Base-by-base conservation (phyloP, 2,113 vertebrate genomes). In the Channa maculata region DNA sequence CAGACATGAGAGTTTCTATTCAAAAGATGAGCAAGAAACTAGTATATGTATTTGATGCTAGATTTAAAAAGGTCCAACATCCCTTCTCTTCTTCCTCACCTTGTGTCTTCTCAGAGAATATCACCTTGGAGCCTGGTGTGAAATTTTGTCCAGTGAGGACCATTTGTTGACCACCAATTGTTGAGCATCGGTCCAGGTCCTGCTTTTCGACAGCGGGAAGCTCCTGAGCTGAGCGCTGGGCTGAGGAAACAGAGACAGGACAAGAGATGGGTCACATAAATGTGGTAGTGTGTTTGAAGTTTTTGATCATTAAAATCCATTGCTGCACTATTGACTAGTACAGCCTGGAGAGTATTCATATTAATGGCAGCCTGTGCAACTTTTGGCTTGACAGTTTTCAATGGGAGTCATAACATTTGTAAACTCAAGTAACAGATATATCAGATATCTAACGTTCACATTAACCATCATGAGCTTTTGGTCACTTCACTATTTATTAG, bases 131-230 rank as follows among this genome's bases (percentile, higher is more conserved):
- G 85, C 98, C 97, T 0, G 96, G 94, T 0, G 96, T 97, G 85
- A 99, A 99, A 72, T 98, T 98, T 65, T 98, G 97, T 37, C 98
- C 98, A 0, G 95, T 97, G 24, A 99, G 94, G 75, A 98, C 96
- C 97, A 99, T 97, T 87, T 97, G 96, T 65, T 96, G 95, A 52
- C 97, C 96, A 1, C 98, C 97, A 5, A 95, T 96, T 5, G 97
- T 96, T 0, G 96, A 95, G 88, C 96, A 98, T 74, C 90, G 94
- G 65, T 98, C 96, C 8, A 95, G 89, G 81, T 97, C 95, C 71
- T 98, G 96, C 80, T 94, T 94, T 62, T 98, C 96, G 24, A 99
- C 97, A 82, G 95, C 94, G 10, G 98, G 98, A 65, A 96, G 91
- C 90, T 99, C 97, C 70, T 97, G 96, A 77, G 97, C 97, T 0